Evolutionary conservation across 1,140 invertebrate genomes (phyloP), one percentile per base, ranked within the genome.

Genomic region (Harpegnathos saltator): DNA sequence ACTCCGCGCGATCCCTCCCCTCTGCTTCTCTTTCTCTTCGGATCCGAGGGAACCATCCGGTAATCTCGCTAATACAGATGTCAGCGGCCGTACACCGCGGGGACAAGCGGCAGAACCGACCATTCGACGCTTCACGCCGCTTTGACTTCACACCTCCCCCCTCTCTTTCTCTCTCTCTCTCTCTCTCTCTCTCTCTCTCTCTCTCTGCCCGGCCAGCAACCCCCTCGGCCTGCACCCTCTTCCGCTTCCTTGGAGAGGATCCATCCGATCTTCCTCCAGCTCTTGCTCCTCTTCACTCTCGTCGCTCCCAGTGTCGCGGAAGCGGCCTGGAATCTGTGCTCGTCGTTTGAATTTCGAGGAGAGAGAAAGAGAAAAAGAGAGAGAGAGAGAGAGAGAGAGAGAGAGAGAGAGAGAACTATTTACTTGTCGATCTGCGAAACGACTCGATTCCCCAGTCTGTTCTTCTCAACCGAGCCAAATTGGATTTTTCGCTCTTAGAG

Each of bases 51-150:
- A 86, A 88, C 84, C 87, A 84, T 65, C 87, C 87, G 80, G 80
- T 90, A 89, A 91, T 91, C 89, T 90, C 58, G 86, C 89, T 91
- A 91, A 91, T 91, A 91, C 90, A 91, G 90, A 91, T 91, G 90
- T 91, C 90, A 89, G 62, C 58, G 85, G 73, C 78, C 38, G 78
- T 69, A 71, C 59, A 85, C 56, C 68, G 14, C 73, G 14, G 54
- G 29, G 54, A 78, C 78, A 44, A 56, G 24, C 50, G 38, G 38
- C 7, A 44, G 38, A 7, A 58, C 38, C 61, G 22, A 78, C 75
- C 65, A 59, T 77, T 82, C 78, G 75, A 63, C 61, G 29, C 71
- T 81, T 54, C 63, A 83, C 75, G 75, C 59, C 74, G 22, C 78
- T 81, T 26, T 78, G 62, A 62, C 74, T 81, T 68, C 59, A 54